phyloP scores from a whole-genome alignment of 2,888 invertebrate genomes.

The Boloria euphrosyne region DNA sequence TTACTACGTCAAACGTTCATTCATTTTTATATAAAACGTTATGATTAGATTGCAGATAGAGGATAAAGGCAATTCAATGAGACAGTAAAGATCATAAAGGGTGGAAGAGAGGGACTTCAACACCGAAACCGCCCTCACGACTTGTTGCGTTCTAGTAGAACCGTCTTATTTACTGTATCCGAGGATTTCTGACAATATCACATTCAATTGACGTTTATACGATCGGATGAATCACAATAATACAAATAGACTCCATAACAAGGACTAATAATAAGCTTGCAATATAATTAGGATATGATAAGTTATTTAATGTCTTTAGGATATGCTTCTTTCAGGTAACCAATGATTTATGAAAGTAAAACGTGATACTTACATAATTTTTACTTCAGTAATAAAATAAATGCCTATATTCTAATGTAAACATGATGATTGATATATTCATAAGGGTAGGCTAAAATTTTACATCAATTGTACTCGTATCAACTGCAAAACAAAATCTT shows the following conservation, averaged over 20 bases:
- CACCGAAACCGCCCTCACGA: conserved; percentile 51
- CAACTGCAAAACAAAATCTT: no score
- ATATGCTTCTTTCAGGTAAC: not conserved
- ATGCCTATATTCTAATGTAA: no score
- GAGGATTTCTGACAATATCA: conserved; percentile 11
- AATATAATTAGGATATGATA: conserved; percentile 10
- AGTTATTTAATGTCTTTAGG: not conserved
- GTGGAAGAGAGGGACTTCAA: conserved; percentile 50
- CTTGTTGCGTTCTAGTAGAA: conserved; percentile 64
- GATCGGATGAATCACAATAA: conserved; percentile 19
- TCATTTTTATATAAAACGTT: conserved; percentile 21
- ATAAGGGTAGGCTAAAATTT: no score
- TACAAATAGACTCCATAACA: conserved; percentile 13
- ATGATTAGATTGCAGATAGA: conserved; percentile 23
- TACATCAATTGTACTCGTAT: no score
- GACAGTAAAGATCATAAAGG: conserved; percentile 54
- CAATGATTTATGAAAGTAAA: no score
- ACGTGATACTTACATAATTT: no score
- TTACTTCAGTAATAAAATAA: no score
- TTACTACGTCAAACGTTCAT: conserved; percentile 38
- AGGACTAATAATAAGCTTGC: conserved; percentile 3
- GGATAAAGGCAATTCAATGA: conserved; percentile 14
- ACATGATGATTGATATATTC: no score
- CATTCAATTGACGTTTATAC: conserved; percentile 9
- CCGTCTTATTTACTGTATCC: conserved; percentile 55